phyloP scores from a whole-genome alignment of 2,888 invertebrate species.

The Drosophila borborema region DNA sequence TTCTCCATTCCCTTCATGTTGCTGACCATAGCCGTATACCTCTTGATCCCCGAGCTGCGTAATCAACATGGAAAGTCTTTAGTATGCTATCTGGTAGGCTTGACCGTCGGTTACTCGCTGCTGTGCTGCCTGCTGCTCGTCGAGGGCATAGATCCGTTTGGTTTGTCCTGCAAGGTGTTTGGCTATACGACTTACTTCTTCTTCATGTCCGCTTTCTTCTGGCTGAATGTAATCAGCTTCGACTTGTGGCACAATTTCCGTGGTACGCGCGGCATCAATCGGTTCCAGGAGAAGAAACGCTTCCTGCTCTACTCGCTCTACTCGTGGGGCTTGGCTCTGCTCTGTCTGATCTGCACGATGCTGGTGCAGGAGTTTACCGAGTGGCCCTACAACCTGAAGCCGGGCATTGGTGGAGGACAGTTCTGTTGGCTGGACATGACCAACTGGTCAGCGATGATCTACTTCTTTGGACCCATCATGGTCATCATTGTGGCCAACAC shows the following conservation, averaged over 20 bases:
- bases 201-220: conserved; percentile 93
- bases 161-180: conserved; percentile 65
- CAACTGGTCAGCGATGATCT: conserved; percentile 83
- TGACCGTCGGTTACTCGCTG: conserved; percentile 88
- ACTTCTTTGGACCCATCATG: conserved; percentile 83
- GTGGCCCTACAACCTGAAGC: conserved; percentile 82
- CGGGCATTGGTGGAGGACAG: conserved; percentile 86
- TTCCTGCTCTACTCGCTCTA: conserved; percentile 83
- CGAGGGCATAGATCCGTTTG: conserved; percentile 41
- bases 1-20: conserved; percentile 91
- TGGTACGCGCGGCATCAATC: conserved; percentile 80
- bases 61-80: conserved; percentile 92
- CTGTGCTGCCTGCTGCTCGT: conserved; percentile 84
- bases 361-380: conserved; percentile 78
- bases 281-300: conserved; percentile 82
- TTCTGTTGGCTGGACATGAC: conserved; percentile 87
- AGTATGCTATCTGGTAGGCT: conserved; percentile 90
- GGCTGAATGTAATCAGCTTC: conserved; percentile 94
- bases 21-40: conserved; percentile 90
- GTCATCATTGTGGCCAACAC: conserved; percentile 82
- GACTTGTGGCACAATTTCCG: conserved; percentile 90
- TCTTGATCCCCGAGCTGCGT: conserved; percentile 89
- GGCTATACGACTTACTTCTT: conserved; percentile 90
- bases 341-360: conserved; percentile 73
- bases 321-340: conserved; percentile 82